Evolutionary conservation across 2,888 invertebrate genomes (phyloP).

Genomic region (Hydraecia micacea): DNA sequence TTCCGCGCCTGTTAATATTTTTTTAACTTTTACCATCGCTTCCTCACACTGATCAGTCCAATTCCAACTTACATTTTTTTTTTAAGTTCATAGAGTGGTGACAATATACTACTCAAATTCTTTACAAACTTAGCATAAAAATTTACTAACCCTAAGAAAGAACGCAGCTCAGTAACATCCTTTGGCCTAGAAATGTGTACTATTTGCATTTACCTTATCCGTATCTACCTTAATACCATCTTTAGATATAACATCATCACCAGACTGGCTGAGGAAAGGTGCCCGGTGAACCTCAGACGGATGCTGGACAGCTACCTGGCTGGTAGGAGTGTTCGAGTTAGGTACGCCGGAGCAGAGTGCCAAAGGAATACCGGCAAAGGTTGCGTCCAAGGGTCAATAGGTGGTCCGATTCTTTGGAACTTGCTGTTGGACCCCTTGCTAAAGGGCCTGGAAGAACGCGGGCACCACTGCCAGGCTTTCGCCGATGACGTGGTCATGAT

Average conservation of each 20-base stretch:
- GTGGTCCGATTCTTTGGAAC: too few species aligned
- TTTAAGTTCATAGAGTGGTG: background rate
- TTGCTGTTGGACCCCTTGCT: too few species aligned
- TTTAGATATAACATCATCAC: conserved; percentile 11
- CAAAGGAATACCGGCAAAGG: too few species aligned
- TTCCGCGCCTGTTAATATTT: background rate
- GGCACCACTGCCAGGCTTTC: too few species aligned
- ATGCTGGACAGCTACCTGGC: too few species aligned
- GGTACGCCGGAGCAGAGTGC: too few species aligned
- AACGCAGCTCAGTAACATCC: background rate
- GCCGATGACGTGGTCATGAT: too few species aligned
- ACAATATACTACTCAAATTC: conserved; percentile 6
- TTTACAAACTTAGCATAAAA: conserved; percentile 1
- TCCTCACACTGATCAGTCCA: background rate
- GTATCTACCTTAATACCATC: conserved; percentile 12
- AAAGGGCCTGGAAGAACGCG: too few species aligned
- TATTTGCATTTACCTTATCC: conserved; percentile 5
- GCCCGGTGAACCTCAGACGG: too few species aligned
- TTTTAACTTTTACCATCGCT: background rate
- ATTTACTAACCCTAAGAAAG: conserved; percentile 1
- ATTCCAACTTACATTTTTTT: background rate
- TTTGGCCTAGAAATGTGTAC: background rate
- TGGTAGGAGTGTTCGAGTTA: too few species aligned
- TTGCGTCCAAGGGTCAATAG: too few species aligned
- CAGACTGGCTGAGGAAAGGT: too few species aligned